phyloP scores from a whole-genome alignment of 2,113 vertebrate species.

The Ophthalmolycus amberensis region DNA sequence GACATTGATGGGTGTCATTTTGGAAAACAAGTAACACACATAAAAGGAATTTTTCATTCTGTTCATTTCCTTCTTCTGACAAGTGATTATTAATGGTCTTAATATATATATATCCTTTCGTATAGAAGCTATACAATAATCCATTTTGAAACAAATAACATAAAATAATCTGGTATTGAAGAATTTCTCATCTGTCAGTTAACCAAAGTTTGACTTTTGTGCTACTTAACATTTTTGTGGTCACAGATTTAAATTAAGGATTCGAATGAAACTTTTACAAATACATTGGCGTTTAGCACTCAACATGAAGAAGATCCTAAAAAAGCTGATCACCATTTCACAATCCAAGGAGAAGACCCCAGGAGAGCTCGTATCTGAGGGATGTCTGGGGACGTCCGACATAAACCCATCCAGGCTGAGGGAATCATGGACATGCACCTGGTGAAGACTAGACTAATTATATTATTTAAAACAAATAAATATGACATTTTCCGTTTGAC shows the following conservation, averaged over 20 bases:
- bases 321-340: conserved; percentile 77
- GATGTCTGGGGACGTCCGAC: conserved; percentile 64
- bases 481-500: conserved; percentile 49
- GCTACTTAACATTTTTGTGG: neutral
- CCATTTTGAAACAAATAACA: neutral
- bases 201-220: neutral
- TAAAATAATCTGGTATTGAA: neutral
- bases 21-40: neutral
- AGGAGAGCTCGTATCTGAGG: conserved; percentile 57
- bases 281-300: too few relatives aligned
- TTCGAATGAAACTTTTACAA: neutral
- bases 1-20: neutral
- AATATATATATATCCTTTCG: neutral
- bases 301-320: conserved; percentile 28
- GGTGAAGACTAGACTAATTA: neutral
- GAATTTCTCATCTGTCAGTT: neutral
- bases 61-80: neutral
- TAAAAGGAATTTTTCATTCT: neutral
- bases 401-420: conserved; percentile 83
- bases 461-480: neutral
- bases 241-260: neutral
- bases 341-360: conserved; percentile 84
- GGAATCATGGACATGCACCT: conserved; percentile 87
- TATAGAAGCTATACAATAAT: neutral
- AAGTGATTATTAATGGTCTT: neutral